phyloP scores from a whole-genome alignment of 1,140 invertebrate genomes.

The Caenorhabditis inopinata region DNA sequence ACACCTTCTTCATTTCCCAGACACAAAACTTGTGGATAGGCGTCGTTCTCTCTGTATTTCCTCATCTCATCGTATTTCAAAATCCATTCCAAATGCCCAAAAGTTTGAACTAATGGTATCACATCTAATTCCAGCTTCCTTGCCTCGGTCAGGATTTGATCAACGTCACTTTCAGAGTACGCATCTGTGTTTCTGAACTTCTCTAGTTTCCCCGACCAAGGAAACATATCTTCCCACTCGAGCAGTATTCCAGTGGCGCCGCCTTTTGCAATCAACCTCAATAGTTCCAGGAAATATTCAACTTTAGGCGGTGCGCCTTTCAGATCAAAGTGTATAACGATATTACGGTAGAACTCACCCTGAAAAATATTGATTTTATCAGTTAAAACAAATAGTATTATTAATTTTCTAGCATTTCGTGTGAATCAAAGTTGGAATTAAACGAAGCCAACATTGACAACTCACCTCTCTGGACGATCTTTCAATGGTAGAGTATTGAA shows the following conservation, averaged over 20 bases:
- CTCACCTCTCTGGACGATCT: background rate
- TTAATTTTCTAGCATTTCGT: no score
- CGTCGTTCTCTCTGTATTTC: slow-evolving; percentile 68
- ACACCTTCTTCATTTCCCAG: slow-evolving; percentile 69
- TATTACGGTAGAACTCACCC: slow-evolving; percentile 38
- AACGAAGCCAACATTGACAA: no score
- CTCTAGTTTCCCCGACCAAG: slow-evolving; percentile 75
- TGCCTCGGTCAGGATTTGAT: slow-evolving; percentile 70
- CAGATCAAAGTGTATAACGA: slow-evolving; percentile 80
- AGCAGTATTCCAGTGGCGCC: slow-evolving; percentile 81
- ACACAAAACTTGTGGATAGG: slow-evolving; percentile 68
- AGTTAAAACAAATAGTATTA: no score
- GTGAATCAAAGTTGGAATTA: no score
- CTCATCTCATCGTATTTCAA: slow-evolving; percentile 56
- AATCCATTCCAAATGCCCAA: slow-evolving; percentile 80
- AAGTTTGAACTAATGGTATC: slow-evolving; percentile 89
- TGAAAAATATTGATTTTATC: no score
- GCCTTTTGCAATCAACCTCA: slow-evolving; percentile 76
- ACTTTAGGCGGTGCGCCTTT: slow-evolving; percentile 80
- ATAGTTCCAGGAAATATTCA: slow-evolving; percentile 73
- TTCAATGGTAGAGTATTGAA: background rate
- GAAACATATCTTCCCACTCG: slow-evolving; percentile 97
- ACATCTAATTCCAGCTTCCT: slow-evolving; percentile 73
- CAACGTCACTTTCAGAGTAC: slow-evolving; percentile 75
- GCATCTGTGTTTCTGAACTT: slow-evolving; percentile 76